Conservation (phyloP, 53 echinoderm and acorn worm species). For the Crossaster papposus region DNA sequence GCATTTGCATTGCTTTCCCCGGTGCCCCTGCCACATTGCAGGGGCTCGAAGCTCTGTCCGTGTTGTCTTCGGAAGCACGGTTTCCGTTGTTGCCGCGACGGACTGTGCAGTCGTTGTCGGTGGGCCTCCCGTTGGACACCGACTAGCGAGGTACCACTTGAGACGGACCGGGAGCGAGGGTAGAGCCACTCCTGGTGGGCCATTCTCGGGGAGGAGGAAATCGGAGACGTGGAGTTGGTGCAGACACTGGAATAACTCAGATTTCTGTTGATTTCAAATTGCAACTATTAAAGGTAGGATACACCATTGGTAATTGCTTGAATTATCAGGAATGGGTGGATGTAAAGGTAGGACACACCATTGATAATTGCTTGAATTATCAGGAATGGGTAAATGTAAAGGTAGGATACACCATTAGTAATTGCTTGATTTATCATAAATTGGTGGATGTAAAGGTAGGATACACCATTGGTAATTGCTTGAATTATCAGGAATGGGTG, state of each 20-base stretch:
- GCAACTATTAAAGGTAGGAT: too few relatives aligned
- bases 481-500: too few relatives aligned
- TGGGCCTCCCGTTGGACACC: background rate
- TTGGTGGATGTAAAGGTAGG: too few relatives aligned
- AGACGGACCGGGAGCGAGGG: slow-evolving; percentile 2
- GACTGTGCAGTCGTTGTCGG: slow-evolving; percentile 6
- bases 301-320: too few relatives aligned
- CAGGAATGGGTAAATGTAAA: too few relatives aligned
- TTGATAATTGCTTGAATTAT: too few relatives aligned
- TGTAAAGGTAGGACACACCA: too few relatives aligned
- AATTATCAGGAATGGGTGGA: too few relatives aligned
- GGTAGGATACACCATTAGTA: too few relatives aligned
- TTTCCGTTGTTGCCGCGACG: background rate
- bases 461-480: too few relatives aligned
- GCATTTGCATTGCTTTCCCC: background rate
- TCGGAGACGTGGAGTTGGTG: background rate
- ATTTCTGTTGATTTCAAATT: background rate
- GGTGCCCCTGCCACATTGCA: background rate
- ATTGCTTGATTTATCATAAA: too few relatives aligned
- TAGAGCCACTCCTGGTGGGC: slow-evolving; percentile 3
- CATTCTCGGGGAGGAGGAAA: slow-evolving; percentile 1
- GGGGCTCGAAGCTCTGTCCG: background rate
- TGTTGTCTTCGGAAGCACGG: background rate
- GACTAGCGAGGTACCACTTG: slow-evolving; percentile 13
- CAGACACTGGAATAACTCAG: slow-evolving; percentile 1